Conservation (phyloP, 2,888 invertebrate species). For the Caenorhabditis uteleia region DNA sequence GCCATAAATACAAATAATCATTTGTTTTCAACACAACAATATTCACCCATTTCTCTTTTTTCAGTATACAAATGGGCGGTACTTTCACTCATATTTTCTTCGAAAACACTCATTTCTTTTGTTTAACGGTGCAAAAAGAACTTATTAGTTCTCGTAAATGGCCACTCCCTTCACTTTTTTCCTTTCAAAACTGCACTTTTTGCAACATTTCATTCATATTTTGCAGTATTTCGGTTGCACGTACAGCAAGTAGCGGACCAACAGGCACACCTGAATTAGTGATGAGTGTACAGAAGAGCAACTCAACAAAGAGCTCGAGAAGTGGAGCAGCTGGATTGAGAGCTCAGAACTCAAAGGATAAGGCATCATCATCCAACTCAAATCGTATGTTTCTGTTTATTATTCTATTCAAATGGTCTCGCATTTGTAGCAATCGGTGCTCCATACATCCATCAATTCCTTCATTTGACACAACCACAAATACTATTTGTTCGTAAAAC, state of each 20-base stretch:
- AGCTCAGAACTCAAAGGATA: slow-evolving; percentile 27
- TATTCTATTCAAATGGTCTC: neutral
- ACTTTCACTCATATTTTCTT: too few relatives aligned
- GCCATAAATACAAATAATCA: slow-evolving; percentile 1
- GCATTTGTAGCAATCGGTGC: slow-evolving; percentile 10
- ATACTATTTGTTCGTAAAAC: slow-evolving; percentile 51
- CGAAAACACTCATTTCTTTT: too few relatives aligned
- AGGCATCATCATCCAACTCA: slow-evolving; percentile 30
- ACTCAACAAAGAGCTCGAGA: slow-evolving; percentile 29
- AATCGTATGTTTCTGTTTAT: slow-evolving; percentile 15
- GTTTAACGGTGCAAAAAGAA: too few relatives aligned
- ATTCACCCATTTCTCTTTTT: neutral
- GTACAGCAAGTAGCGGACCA: slow-evolving; percentile 22
- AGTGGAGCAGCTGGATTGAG: slow-evolving; percentile 11
- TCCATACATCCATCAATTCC: slow-evolving; percentile 28
- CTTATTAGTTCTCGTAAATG: too few relatives aligned
- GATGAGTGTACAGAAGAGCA: slow-evolving; percentile 27
- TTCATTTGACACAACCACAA: slow-evolving; percentile 47
- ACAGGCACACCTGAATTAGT: neutral
- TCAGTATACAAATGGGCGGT: too few relatives aligned
- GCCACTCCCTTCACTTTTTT: neutral
- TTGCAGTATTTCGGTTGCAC: slow-evolving; percentile 32
- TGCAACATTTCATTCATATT: neutral
- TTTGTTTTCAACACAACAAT: neutral
- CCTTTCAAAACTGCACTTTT: neutral